phyloP scores from a whole-genome alignment of 1,140 invertebrate genomes.

The Saccostrea cuccullata region DNA sequence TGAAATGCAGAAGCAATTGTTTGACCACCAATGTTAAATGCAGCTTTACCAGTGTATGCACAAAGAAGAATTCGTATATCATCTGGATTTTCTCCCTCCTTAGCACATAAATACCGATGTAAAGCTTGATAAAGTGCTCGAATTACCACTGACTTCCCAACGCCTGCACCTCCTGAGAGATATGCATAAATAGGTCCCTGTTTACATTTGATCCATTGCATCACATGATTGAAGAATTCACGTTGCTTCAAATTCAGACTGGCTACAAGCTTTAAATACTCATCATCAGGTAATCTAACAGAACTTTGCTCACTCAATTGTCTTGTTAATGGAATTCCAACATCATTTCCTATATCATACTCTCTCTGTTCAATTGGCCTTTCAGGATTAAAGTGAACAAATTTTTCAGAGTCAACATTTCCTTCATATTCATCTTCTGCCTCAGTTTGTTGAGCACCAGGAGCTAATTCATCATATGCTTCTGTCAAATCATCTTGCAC shows the following conservation, averaged over 20 bases:
- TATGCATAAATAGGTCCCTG: conserved; percentile 42
- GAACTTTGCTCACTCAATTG: background rate
- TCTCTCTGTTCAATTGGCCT: conserved; percentile 40
- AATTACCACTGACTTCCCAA: conserved; percentile 51
- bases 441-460: conserved; percentile 27
- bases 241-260: conserved; percentile 41
- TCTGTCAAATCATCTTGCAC: background rate
- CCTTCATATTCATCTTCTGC: conserved; percentile 27
- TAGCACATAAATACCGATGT: conserved; percentile 42
- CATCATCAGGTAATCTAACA: conserved; percentile 23
- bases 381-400: conserved; percentile 36
- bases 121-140: conserved; percentile 51
- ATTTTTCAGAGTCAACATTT: conserved; percentile 9
- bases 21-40: conserved; percentile 41
- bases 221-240: conserved; percentile 49
- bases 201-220: conserved; percentile 33
- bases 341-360: conserved; percentile 45
- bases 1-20: conserved; percentile 23
- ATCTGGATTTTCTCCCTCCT: conserved; percentile 52
- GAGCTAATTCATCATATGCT: conserved; percentile 27
- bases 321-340: conserved; percentile 36
- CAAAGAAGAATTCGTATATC: conserved; percentile 46
- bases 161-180: conserved; percentile 51
- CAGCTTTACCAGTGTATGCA: conserved; percentile 35
- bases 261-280: conserved; percentile 20